phyloP scores from a whole-genome alignment of 2,797 vertebrate species.

The Falco concolor region DNA sequence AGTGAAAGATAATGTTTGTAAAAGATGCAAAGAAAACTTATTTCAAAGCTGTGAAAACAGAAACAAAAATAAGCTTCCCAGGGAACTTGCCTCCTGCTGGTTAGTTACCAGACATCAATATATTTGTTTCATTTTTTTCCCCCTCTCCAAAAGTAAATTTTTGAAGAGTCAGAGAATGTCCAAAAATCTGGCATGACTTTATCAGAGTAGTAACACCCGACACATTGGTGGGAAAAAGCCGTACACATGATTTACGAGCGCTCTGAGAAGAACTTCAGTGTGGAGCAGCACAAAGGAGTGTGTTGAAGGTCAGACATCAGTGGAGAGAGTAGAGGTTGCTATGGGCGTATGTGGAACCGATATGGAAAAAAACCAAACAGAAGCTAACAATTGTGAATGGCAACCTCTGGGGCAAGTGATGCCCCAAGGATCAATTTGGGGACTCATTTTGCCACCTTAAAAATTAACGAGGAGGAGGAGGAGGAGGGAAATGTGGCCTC shows the following conservation, averaged over 20 bases:
- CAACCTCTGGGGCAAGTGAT: neutral
- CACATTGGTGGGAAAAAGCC: neutral
- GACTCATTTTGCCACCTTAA: neutral
- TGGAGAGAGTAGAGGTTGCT: neutral
- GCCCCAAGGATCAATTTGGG: neutral
- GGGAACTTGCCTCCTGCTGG: constrained; percentile 40
- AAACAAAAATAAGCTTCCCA: neutral
- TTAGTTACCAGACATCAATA: neutral
- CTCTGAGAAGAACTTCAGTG: constrained; percentile 17
- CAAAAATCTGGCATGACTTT: neutral
- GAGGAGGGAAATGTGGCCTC: neutral
- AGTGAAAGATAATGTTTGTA: constrained; percentile 6
- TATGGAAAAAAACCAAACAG: neutral
- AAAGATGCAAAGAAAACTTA: constrained; percentile 2
- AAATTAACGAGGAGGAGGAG: neutral
- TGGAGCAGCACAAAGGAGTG: neutral
- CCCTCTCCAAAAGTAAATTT: neutral
- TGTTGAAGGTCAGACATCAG: neutral
- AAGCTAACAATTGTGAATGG: constrained; percentile 41
- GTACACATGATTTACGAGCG: neutral
- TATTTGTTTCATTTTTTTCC: neutral
- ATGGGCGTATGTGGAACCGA: neutral
- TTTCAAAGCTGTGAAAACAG: constrained; percentile 27
- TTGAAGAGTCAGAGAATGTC: neutral
- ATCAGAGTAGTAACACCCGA: neutral